Evolutionary conservation across 2,797 vertebrate species (phyloP), one percentile per base, ranked within the genome.

Genomic region (Graptemys geographica): DNA sequence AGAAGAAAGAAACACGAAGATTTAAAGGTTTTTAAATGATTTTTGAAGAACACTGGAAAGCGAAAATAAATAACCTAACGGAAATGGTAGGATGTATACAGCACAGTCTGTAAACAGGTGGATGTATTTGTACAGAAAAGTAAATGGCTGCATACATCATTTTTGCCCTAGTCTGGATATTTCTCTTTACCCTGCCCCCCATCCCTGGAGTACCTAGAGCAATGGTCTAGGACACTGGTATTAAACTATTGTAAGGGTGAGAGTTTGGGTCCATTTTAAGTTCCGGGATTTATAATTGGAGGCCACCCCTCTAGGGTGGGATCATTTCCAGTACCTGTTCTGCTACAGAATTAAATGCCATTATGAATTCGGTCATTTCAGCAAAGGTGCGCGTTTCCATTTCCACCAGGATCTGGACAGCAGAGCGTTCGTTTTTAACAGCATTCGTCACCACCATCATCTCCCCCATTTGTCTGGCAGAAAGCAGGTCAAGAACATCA

Each of bases 371-470:
- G 6, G 13, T 51, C 41, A 94, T 31, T 25, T 92, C 87, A 9
- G 41, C 25, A 11, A 82, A 57, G 23, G 86, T n/a, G 6, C 57
- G 84, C 31, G 84, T 94, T 37, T 89, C 83, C 52, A 96, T 11
- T 81, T 96, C 92, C 23, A 89, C 78, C 62, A 96, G 49, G 49
- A 97, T 95, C 88, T 93, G 92, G 37, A 91, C 65, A 15, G 89
- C 72, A 4, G 79, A 49, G 27, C 90, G 55, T 62, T 93, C 74
- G 23, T 74, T 57, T 53, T 27, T 81, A 55, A 92, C 62, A 5
- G 96, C 96, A 8, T 90, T 82, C 1, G 55, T 93, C n/a, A 88
- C 81, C 15, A 96, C 41, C 6, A 92, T 57, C 80, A 97, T 87
- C 53, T 92, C 89, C 8, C 91, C 95, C 79, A 96, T 82, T 85